Evolutionary conservation across 1,140 invertebrate genomes (phyloP), one percentile per base, ranked within the genome.

Genomic region (Heliconius eleuchia): DNA sequence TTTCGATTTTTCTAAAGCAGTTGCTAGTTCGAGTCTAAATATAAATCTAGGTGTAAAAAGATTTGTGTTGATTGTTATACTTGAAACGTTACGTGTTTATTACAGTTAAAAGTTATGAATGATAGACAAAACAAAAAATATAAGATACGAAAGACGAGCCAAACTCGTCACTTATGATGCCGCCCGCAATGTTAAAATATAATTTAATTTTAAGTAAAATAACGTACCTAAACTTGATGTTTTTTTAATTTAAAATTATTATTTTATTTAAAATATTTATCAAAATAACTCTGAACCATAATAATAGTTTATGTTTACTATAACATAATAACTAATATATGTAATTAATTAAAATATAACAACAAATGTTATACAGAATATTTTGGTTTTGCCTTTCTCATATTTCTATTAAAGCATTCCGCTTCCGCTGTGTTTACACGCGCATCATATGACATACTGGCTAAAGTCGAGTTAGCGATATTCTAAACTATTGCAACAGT

Each of bases 401-500:
- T 30, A 66, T 66, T 66, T 30, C 4, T 30, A 30, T 23, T 4
- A 30, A 66, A 66, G 27, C 27, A 66, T 30, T 66, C 60, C 60
- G 60, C 27, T 30, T 30, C 71, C 37, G 79, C 55, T 27, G 42
- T 80, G 71, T 80, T 76, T 73, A 71, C 70, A 46, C 74, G 70
- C 50, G 74, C 50, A 66, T 80, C 74, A 80, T 80, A 76, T 76
- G 71, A 73, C 79, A 73, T 13, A 74, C 71, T 39, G 23, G 27
- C 60, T 66, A 27, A 30, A 66, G 19, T 72, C 71, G 71, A 52
- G 77, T 71, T 39, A 46, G 76, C 46, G 77, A 39, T 73, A 78
- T 78, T 57, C 71, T 50, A 78, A 73, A 73, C 71, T 52, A 78
- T 78, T 77, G 66, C 76, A 71, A 77, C 60, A 77, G n/a, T 66